phyloP scores from a whole-genome alignment of 2,797 vertebrate genomes.

The Takifugu ocellatus region DNA sequence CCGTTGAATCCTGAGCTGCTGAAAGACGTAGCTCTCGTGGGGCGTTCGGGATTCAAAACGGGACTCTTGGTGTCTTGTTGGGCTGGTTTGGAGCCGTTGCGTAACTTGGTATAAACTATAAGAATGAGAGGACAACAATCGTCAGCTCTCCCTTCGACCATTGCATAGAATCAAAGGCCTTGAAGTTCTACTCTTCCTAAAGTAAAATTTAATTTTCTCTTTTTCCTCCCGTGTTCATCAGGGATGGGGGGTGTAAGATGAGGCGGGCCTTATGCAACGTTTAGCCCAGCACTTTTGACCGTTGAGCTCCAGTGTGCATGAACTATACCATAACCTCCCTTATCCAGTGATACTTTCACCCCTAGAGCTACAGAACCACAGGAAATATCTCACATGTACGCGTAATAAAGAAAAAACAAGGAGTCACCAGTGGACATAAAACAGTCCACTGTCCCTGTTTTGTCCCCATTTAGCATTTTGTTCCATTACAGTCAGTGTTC shows the following conservation, averaged over 20 bases:
- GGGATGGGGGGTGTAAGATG: conserved; percentile 17
- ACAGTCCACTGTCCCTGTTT: not conserved
- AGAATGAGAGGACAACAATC: conserved; percentile 34
- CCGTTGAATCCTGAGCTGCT: no score
- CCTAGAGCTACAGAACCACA: no score
- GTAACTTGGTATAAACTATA: conserved; percentile 36
- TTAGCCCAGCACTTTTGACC: conserved; percentile 49
- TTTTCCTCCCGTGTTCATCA: not conserved
- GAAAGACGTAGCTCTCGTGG: conserved; percentile 3
- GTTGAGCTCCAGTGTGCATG: conserved; percentile 50
- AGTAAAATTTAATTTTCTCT: not conserved
- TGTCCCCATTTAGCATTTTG: not conserved
- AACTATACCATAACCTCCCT: conserved; percentile 30
- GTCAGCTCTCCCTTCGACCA: conserved; percentile 15
- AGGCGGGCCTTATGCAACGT: conserved; percentile 51
- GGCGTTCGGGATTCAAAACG: conserved; percentile 8
- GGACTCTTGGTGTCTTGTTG: conserved; percentile 6
- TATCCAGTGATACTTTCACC: no score
- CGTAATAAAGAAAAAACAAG: no score
- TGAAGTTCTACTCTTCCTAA: no score
- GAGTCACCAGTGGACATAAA: no score
- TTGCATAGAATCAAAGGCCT: no score
- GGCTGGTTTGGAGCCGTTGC: conserved; percentile 5
- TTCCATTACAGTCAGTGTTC: not conserved
- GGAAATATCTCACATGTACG: no score